Evolutionary conservation across 1,140 invertebrate genomes (phyloP).

Genomic region (Cydia amplana): DNA sequence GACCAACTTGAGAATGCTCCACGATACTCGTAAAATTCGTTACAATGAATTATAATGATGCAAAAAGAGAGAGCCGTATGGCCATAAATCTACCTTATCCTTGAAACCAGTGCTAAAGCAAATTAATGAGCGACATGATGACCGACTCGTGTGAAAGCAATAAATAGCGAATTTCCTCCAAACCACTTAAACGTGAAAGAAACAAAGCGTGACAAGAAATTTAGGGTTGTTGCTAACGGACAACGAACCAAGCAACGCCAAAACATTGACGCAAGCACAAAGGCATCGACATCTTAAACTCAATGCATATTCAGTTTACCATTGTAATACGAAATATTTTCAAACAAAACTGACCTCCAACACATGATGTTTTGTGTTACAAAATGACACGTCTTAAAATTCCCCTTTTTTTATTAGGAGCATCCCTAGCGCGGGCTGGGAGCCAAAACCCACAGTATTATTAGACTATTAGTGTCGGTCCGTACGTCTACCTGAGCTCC

Average conservation of each 20-base stretch:
- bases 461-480: constrained; percentile 64
- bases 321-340: not conserved
- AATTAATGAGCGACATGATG: constrained; percentile 10
- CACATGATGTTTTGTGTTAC: not conserved
- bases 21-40: not conserved
- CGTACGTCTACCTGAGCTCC: constrained; percentile 59
- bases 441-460: constrained; percentile 69
- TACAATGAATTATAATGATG: constrained; percentile 18
- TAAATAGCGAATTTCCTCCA: constrained; percentile 9
- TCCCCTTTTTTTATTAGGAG: constrained; percentile 46
- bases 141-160: constrained; percentile 28
- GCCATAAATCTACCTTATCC: constrained; percentile 20
- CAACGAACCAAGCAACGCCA: constrained; percentile 1
- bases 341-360: constrained; percentile 31
- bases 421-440: constrained; percentile 53
- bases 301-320: constrained; percentile 4
- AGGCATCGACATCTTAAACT: constrained; percentile 17
- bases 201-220: constrained; percentile 17
- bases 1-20: constrained; percentile 11
- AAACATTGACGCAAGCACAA: constrained; percentile 15
- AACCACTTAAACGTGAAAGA: constrained; percentile 8
- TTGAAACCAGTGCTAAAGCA: constrained; percentile 27
- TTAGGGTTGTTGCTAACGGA: constrained; percentile 25
- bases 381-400: constrained; percentile 36
- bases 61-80: constrained; percentile 21